A percentile compares a stretch with the other conserved stretches of the same genome.
Conservation (phyloP, 2,888 invertebrate species). For the Atrina japonica region DNA sequence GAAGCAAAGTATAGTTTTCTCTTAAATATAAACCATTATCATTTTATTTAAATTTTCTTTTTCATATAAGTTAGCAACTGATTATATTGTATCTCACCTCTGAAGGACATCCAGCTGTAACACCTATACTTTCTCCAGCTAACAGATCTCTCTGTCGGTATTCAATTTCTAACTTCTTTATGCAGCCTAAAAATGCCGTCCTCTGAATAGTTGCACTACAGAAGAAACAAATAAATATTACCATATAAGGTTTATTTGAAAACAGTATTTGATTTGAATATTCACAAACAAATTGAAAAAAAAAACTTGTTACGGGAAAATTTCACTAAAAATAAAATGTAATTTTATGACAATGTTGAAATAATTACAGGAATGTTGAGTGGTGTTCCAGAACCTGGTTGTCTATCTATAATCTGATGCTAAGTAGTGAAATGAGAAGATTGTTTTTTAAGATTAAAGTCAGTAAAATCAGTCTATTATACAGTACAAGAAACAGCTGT, state of each 20-base stretch:
- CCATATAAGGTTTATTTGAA: neutral
- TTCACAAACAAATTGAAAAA: neutral
- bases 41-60: no score
- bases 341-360: neutral
- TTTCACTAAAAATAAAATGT: neutral
- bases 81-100: no score
- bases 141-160: neutral
- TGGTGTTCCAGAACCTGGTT: no score
- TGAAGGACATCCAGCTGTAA: slow-evolving; percentile 3
- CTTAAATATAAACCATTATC: no score
- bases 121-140: slow-evolving; percentile 13
- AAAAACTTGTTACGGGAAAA: neutral
- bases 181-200: neutral
- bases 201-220: slow-evolving; percentile 4
- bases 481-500: no score
- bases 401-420: no score
- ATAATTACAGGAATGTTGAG: no score
- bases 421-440: no score
- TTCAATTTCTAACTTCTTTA: slow-evolving; percentile 2
- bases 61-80: no score
- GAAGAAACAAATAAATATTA: neutral
- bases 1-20: no score
- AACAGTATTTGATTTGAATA: neutral
- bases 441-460: no score
- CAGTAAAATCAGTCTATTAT: no score